Base-by-base conservation (phyloP, 53 echinoderm and acorn worm genomes). In the Mesocentrotus franciscanus region DNA sequence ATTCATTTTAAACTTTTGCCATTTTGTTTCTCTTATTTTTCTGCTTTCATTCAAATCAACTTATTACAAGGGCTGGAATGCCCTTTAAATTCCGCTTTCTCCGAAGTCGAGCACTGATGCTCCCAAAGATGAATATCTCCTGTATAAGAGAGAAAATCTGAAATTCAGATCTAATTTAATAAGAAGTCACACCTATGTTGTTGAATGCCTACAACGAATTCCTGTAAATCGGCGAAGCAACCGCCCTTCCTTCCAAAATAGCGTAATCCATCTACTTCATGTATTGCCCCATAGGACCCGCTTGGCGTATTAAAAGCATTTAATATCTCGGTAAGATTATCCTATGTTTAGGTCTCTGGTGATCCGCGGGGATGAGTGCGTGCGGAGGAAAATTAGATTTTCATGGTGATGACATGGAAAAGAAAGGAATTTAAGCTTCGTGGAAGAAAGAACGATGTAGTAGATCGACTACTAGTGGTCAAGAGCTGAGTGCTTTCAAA, bases 291-390 rank as follows among this genome's bases (percentile, higher is more conserved):
- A 60, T 18, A 89, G 89, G 79, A 79, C 1, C 27, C 56, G 4
- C 56, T 32, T 16, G 85, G 89, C n/a, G 58, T 29, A 59, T 89
- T 89, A 89, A 57, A 30, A 57, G 89, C 89, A 14, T 59, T 89
- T 89, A 89, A 89, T 59, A 89, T 89, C 89, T 89, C 57, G 58
- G 89, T 57, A 89, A 89, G 89, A 89, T 89, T 27, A 89, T 60
- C 27, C 89, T 10, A 2, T 89, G 89, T 26, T 89, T 57, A 59
- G 59, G 29, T n/a, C 26, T 89, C 6, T 0, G 57, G 14, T 60
- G 60, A 60, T 60, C 57, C 59, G 10, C 0, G 13, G 60, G 57
- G 58, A 60, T 57, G 22, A 49, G 10, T 11, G 29, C 27, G 10
- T 11, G 29, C 27, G 0, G 59, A 2, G 89, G 58, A 26, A 57